Base-by-base conservation (phyloP, 2,888 invertebrate genomes). In the Caenorhabditis afra region DNA sequence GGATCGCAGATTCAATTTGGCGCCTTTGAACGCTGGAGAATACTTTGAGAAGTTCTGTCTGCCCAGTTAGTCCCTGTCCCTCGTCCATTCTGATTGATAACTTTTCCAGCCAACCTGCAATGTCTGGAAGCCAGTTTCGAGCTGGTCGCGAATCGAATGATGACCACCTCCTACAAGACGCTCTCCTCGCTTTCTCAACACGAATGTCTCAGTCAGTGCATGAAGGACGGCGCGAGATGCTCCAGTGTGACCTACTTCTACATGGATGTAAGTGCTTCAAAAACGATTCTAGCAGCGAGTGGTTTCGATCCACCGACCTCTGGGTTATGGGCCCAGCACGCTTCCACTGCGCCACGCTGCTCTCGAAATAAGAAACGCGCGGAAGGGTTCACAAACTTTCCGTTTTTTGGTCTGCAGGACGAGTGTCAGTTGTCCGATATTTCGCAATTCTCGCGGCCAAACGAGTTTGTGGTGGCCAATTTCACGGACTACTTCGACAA, bases 321-420 rank as follows among this genome's bases (percentile, higher is more conserved):
- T 94, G 94, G 94, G 94, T 94, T 94, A 94, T 94, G 94, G 94
- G 94, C 94, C 94, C 94, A 94, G 94, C 94, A 94, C 94, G 94
- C 94, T 94, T 84, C 84, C 84, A 84, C 84, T 84, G 84, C 84
- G 84, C 82, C 84, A 84, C 84, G 84, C 84, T 84, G 84, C 84
- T 84, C 75, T 49, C 37, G 20, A 44, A 3, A n/a, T n/a, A n/a
- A n/a, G n/a, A n/a, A 8, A 8, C 49, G 49, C 18, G 5, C 11
- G 16, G 10, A 10, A 11, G 16, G 20, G 10, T 49, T 41, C 11
- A 18, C 7, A 16, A 10, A 29, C 3, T 47, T 47, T 16, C 47
- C 16, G 47, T 18, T 47, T 44, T 44, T 47, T 35, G 16, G 22
- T 22, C 65, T 87, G 59, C 74, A 89, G 87, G 85, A 87, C 49